Evolutionary conservation across 2,797 vertebrate genomes (phyloP), one percentile per base, ranked within the genome.

Genomic region (Sitta carolinensis): DNA sequence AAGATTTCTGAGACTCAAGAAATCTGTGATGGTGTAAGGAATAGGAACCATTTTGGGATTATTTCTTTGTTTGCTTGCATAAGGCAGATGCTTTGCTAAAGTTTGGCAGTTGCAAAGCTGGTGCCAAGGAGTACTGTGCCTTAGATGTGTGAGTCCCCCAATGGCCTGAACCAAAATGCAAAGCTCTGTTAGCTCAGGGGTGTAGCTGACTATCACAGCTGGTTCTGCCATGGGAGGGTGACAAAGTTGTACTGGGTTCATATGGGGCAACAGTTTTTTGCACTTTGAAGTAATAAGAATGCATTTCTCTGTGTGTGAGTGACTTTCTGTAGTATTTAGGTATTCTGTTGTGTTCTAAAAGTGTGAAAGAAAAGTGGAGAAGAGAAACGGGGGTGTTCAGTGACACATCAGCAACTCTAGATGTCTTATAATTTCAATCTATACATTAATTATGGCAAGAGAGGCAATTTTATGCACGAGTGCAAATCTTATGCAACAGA

Each of bases 401-500:
- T 61, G 61, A 62, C 38, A 89, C 42, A 36, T 83, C 68, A 78
- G 63, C 94, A 68, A 51, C 63, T 89, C 27, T 82, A 58, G 61
- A 87, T 72, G 55, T 40, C 61, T 92, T 90, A 68, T 72, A 59
- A 89, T 93, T 91, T 91, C 23, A n/a, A 77, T 79, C 72, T 83
- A 38, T 86, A 84, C 15, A 48, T 89, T 87, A 86, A 91, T 94
- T 95, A 76, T 29, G 22, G 32, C 48, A 84, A 75, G 43, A 85
- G 36, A 61, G 43, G 61, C 22, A 82, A 82, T 95, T 94, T 84
- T 45, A 87, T 84, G 40, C 84, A 91, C 8, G 13, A 94, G 81
- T 77, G 45, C 26, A 84, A 82, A 66, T 74, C 87, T 94, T 91
- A 90, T 77, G 93, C 72, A 95, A 94, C 48, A 87, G 75, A 91